These are phyloP conservation scores for Drosophila nikananu DNA, from an alignment of 1,140 invertebrate species.

Conservation along the genomic window DNA sequence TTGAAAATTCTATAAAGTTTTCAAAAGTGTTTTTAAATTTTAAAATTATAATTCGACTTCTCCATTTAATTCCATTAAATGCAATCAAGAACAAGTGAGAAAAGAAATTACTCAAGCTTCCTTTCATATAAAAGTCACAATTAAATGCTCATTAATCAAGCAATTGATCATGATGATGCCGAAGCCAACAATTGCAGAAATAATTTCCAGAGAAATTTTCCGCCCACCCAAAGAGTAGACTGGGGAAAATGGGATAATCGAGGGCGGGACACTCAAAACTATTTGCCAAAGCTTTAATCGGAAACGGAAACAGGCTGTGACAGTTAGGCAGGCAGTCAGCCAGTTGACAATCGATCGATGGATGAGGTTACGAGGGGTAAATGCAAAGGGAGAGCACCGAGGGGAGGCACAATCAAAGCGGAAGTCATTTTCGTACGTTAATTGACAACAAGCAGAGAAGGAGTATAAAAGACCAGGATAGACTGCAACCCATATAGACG, in stretches of 20 bases:
- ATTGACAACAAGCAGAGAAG: constrained; percentile 67
- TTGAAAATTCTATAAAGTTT: too few species aligned
- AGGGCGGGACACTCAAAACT: constrained; percentile 62
- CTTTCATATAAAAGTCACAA: constrained; percentile 54
- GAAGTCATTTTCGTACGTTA: constrained; percentile 84
- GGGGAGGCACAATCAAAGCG: constrained; percentile 72
- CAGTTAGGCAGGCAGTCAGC: constrained; percentile 76
- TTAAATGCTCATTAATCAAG: constrained; percentile 75
- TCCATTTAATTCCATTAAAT: constrained; percentile 6
- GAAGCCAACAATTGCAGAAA: constrained; percentile 69
- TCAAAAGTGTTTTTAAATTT: background rate
- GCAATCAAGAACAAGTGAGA: constrained; percentile 18
- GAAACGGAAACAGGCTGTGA: constrained; percentile 79
- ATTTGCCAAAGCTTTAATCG: constrained; percentile 80
- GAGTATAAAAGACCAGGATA: constrained; percentile 39
- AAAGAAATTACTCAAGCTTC: background rate
- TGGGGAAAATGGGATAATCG: constrained; percentile 9
- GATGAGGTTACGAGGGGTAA: constrained; percentile 48
- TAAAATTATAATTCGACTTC: background rate
- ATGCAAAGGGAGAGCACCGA: background rate
- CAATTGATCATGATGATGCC: constrained; percentile 44
- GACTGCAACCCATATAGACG: constrained; percentile 30
- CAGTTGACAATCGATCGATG: constrained; percentile 76
- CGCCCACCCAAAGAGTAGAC: constrained; percentile 3
- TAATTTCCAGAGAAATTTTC: constrained; percentile 65